phyloP scores from a whole-genome alignment of 2,113 vertebrate genomes.

The Syngnathus typhle region DNA sequence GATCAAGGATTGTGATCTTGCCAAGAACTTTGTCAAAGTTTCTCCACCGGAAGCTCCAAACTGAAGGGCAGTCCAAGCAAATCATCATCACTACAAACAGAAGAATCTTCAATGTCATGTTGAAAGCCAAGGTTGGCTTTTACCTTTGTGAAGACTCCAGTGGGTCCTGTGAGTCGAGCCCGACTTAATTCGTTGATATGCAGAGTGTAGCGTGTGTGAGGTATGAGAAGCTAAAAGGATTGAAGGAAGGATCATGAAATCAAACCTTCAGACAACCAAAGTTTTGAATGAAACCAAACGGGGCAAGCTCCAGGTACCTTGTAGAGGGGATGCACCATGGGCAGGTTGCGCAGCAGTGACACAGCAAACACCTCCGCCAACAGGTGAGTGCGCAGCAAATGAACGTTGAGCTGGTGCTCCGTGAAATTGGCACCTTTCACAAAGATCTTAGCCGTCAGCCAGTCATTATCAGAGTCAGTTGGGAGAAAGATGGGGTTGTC shows the following conservation, averaged over 20 bases:
- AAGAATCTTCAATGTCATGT: neutral
- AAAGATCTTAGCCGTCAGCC: conserved; percentile 72
- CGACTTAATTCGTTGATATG: conserved; percentile 57
- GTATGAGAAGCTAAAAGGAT: conserved; percentile 48
- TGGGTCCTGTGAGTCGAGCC: conserved; percentile 32
- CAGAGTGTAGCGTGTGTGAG: conserved; percentile 61
- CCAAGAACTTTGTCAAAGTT: conserved; percentile 27
- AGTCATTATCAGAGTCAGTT: conserved; percentile 64
- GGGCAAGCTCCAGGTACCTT: conserved; percentile 54
- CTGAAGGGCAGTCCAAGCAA: conserved; percentile 13
- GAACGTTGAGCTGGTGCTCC: conserved; percentile 62
- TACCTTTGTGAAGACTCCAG: conserved; percentile 44
- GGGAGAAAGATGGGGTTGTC: conserved; percentile 63
- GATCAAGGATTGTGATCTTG: conserved; percentile 26
- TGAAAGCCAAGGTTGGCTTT: neutral
- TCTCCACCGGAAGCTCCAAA: conserved; percentile 47
- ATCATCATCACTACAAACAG: neutral
- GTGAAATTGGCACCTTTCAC: conserved; percentile 70
- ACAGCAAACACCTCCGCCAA: conserved; percentile 71
- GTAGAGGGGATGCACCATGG: conserved; percentile 71
- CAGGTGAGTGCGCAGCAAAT: conserved; percentile 72
- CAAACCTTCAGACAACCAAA: neutral
- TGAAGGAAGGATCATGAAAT: neutral
- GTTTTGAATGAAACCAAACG: neutral
- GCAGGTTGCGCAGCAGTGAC: conserved; percentile 67